Percentiles rank a stretch among this genome's conserved stretches.
These are phyloP conservation scores for Parus major DNA, from an alignment of 2,113 vertebrate species.

Conservation along the genomic window DNA sequence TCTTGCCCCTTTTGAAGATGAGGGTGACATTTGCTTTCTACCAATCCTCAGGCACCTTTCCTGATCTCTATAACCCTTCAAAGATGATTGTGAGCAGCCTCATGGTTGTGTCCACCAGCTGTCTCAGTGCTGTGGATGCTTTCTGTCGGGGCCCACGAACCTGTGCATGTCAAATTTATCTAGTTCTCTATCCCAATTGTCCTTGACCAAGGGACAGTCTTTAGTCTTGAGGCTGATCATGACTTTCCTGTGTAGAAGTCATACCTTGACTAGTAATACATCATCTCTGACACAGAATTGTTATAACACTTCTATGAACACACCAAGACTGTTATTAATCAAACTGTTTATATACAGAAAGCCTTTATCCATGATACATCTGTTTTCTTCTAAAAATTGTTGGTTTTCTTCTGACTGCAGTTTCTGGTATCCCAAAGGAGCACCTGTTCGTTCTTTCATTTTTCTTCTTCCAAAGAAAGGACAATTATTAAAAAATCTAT, in stretches of 20 bases:
- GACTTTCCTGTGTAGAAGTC: not conserved
- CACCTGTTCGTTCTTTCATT: not conserved
- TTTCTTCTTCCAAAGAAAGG: not conserved
- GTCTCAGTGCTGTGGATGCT: not conserved
- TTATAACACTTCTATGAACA: not conserved
- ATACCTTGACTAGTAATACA: not conserved
- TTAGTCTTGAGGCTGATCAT: not conserved
- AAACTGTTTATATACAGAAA: not conserved
- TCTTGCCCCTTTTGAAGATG: not conserved
- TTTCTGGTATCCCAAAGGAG: not conserved
- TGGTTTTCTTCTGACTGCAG: not conserved
- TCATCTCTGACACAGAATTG: not conserved
- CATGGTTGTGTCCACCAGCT: not conserved
- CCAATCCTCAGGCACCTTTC: not conserved
- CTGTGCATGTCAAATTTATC: not conserved
- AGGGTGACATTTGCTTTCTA: not conserved
- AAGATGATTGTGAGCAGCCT: fast-evolving
- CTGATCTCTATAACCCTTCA: not conserved
- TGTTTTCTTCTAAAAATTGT: not conserved
- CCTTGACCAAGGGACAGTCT: not conserved
- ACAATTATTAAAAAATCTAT: not conserved
- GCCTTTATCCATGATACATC: not conserved
- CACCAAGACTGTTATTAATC: not conserved
- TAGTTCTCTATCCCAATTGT: fast-evolving
- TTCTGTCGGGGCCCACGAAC: fast-evolving